Evolutionary conservation across 2,797 vertebrate species (phyloP), one percentile per base, ranked within the genome.

Genomic region (Trichosurus vulpecula): DNA sequence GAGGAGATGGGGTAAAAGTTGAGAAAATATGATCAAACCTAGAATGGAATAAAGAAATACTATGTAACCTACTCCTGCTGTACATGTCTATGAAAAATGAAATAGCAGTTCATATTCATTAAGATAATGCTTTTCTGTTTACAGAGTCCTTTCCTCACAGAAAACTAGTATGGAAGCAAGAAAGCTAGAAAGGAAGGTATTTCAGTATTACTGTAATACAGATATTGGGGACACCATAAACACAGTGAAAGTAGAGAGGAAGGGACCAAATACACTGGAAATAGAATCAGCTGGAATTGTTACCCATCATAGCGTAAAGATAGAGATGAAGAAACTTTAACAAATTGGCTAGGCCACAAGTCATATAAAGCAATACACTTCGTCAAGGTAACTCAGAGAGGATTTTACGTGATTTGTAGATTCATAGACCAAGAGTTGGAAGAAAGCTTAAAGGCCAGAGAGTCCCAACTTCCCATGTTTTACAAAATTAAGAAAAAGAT

Each of bases 311-410:
- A 90, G 91, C 25, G 41, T 19, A 90, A 41, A 29, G 54, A 41
- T 47, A 81, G 81, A 91, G 91, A 94, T 52, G 61, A 93, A 61
- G 31, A 90, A 52, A 11, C 12, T 91, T 31, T 90, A 95, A 90
- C 25, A 92, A 94, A 90, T 52, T n/a, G 30, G 6, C 6, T n/a
- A 89, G 51, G 8, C 92, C 35, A 2, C 9, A 29, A 41, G 8
- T 87, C 10, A 11, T 27, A 52, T 19, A 95, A 89, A 55, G 56
- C 56, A 93, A 25, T 1, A 92, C 92, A 93, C 47, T 81, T 95
- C 52, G 52, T 96, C 74, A 52, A 25, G 10, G 90, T 87, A 95
- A 96, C 95, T 95, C 4, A 41, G 93, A 95, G 41, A 74, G n/a
- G 16, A 25, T 41, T 41, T 6, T 25, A 25, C 3, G 10, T 35